Evolutionary conservation across 2,888 invertebrate genomes (phyloP).

Genomic region (Meiosimyza platycephala): DNA sequence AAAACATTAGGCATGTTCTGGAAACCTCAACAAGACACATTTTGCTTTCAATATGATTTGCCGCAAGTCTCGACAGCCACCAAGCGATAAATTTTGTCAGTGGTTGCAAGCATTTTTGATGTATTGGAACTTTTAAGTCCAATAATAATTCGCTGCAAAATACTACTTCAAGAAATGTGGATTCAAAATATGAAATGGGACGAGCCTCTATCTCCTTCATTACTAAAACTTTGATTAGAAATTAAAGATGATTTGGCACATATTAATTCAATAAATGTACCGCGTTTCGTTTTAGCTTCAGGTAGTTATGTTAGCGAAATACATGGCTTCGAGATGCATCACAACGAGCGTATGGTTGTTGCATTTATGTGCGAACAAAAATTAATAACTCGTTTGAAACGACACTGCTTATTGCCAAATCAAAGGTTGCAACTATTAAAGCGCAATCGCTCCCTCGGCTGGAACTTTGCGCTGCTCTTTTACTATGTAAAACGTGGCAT

Average conservation of each 20-base stretch:
- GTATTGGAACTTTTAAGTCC: not conserved
- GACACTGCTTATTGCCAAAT: slow-evolving; percentile 16
- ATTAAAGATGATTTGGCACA: no score
- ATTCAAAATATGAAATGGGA: no score
- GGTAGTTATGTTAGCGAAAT: no score
- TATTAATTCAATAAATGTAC: no score
- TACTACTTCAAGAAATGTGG: no score
- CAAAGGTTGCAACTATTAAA: slow-evolving; percentile 29
- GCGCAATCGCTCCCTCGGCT: slow-evolving; percentile 23
- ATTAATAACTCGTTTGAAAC: not conserved
- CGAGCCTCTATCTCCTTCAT: no score
- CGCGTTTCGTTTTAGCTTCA: slow-evolving; percentile 26
- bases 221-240: no score
- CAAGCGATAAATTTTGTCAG: not conserved
- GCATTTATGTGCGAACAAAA: slow-evolving; percentile 1
- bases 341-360: no score
- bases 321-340: no score
- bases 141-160: not conserved
- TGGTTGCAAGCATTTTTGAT: not conserved
- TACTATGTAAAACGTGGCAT: no score
- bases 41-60: no score
- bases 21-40: not conserved
- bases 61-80: no score
- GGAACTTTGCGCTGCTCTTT: not conserved
- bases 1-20: not conserved